Evolutionary conservation across 2,888 invertebrate species (phyloP), one percentile per base, ranked within the genome.

Genomic region (Lucinisca nassula): DNA sequence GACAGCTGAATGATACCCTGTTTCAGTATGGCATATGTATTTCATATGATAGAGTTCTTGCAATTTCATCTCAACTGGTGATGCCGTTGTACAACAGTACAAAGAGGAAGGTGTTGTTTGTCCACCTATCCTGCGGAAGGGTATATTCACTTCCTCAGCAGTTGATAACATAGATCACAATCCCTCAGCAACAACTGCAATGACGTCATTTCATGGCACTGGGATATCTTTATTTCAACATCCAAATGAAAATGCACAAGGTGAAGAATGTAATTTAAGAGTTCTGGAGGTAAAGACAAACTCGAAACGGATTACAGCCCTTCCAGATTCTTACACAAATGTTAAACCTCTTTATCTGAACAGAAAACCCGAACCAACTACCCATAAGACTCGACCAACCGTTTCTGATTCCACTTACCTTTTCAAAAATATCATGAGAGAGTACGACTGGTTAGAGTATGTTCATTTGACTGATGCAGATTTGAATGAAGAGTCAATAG

Each of bases 111-210:
- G 81, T n/a, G 58, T 79, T 38, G 84, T 90, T 45, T 90, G 88
- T 77, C n/a, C n/a, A n/a, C 75, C 72, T 6, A 21, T 32, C 32
- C 61, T 92, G 40, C 58, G 81, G 40, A 85, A 72, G 45, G 84
- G 85, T 8, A 14, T 92, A n/a, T 92, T 92, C 76, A 92, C 93
- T 4, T 89, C 89, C 49, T 49, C 89, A 51, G 91, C 90, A 30
- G 81, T 91, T 35, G 91, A 93, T 58, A 92, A 90, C 75, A 92
- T 89, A 40, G 91, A 93, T 45, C 90, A 90, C 45, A 90, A 92
- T 61, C 89, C 87, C 14, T 80, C 76, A 45, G 49, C 90, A 67
- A 87, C 88, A 40, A 91, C 85, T 61, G 40, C 73, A n/a, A 51
- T n/a, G 55, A 21, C 78, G 24, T 82, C 79, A 32, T 82, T 81